Conservation (phyloP, 2,888 invertebrate genomes). For the Aleiodes alternator region DNA sequence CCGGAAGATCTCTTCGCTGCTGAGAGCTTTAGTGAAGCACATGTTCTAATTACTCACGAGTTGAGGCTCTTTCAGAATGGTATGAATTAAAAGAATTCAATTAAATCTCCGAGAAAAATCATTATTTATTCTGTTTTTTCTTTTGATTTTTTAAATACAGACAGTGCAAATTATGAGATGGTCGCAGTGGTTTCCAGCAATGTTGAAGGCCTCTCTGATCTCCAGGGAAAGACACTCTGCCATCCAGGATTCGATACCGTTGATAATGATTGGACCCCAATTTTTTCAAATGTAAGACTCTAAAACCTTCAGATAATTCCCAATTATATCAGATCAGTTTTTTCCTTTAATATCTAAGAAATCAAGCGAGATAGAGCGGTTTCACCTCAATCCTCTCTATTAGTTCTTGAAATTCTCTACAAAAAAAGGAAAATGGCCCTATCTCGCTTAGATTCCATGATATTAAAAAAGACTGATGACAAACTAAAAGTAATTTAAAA, state of each 20-base stretch:
- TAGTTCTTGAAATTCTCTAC: too few species aligned
- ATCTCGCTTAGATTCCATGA: too few species aligned
- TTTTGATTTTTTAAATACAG: slow-evolving; percentile 41
- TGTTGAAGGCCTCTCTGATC: slow-evolving; percentile 79
- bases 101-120: background rate
- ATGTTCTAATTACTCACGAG: slow-evolving; percentile 83
- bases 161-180: slow-evolving; percentile 77
- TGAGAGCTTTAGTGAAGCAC: slow-evolving; percentile 68
- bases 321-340: too few species aligned
- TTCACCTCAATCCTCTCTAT: too few species aligned
- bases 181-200: slow-evolving; percentile 82
- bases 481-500: background rate
- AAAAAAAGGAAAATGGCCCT: too few species aligned
- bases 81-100: slow-evolving; percentile 67
- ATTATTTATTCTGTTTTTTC: background rate
- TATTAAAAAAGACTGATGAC: too few species aligned
- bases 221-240: slow-evolving; percentile 85
- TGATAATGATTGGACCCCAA: slow-evolving; percentile 83
- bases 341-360: too few species aligned
- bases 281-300: slow-evolving; percentile 82
- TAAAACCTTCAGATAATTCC: background rate
- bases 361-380: too few species aligned
- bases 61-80: slow-evolving; percentile 78
- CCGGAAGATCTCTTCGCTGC: slow-evolving; percentile 87
- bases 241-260: slow-evolving; percentile 87